Base-by-base conservation (phyloP, 2,797 vertebrate species). In the Propithecus perrieri region DNA sequence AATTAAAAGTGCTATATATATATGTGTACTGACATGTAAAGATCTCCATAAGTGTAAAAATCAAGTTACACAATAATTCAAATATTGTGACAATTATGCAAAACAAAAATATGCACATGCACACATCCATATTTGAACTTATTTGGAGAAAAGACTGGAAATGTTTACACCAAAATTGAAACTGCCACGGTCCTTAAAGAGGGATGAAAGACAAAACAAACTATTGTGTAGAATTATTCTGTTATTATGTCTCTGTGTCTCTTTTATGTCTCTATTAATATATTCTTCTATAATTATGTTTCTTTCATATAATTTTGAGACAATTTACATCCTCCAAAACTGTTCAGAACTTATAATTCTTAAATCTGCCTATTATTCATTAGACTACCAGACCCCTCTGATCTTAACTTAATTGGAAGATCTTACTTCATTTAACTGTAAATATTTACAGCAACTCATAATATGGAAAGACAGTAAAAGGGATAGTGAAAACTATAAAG, bases 361-460 rank as follows among this genome's bases (percentile, higher is more conserved):
- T 17, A 90, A 89, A 80, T 79, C 22, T 38, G 41, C 75, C n/a
- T 67, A 7, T 67, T 61, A 74, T 48, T 96, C 43, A 89, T 71
- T 91, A 84, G 69, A 88, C 69, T n/a, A 76, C 63, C 33, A 80
- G 50, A 48, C 11, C 48, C 57, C 26, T 10, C 13, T 26, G 13
- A 5, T 33, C 22, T 92, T 72, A 86, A 72, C 17, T 83, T 63
- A 87, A 59, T 50, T 86, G 50, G 48, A 90, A 87, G 1, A 33
- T 50, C 59, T 65, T 65, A 67, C 33, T 87, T 91, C 17, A 61
- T 85, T 95, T 93, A 95, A 87, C 87, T 93, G 18, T 79, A 84
- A 92, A 88, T 65, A 18, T 81, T 67, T 65, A 67, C 20, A 57
- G 71, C 55, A 59, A 67, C 4, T 38, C 7, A 83, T 57, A 81